Base-by-base conservation (phyloP, 53 echinoderm and acorn worm species). In the Echinarachnius parma region DNA sequence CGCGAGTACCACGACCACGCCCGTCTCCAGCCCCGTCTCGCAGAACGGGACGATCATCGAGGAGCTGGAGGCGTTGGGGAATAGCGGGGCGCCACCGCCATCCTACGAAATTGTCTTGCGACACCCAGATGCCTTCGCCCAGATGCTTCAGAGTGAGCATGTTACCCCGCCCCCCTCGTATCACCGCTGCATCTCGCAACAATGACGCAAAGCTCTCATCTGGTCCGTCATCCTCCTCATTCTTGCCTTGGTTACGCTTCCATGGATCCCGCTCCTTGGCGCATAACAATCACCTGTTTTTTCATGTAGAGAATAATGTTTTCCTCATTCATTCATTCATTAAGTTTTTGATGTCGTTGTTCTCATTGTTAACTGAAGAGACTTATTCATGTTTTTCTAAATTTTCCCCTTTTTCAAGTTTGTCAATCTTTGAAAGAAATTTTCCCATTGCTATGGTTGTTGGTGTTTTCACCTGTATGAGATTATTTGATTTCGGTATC, bases 101-200 rank as follows among this genome's bases (percentile, higher is more conserved):
- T 69, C 70, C 34, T 69, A 69, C 34, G 70, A 69, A 69, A 69
- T 69, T 53, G 70, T 69, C 52, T 53, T 69, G 70, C 70, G 70
- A 53, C 70, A 69, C 70, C 70, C 70, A 53, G 70, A 69, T 69
- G 70, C 70, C 70, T 69, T 69, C 34, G 70, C 70, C 33, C 70
- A 69, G 35, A 69, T 69, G 70, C 70, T 69, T 26, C 70, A 69
- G 53, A 69, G 26, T 16, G 66, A 46, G 20, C 35, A 62, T 9
- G 37, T 20, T 22, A 62, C 35, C 33, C 36, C 53, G 53, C 70
- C 66, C 1, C 70, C 70, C 13, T 69, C 70, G 11, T 69, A 69
- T 53, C 50, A 69, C 53, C 46, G 66, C 7, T 47, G 66, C 70
- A 36, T 69, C 70, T 69, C 70, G 35, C 70, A 69, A 23, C 70